A percentile compares a stretch with the other conserved stretches of the same genome.
Conservation (phyloP, 2,797 vertebrate species). For the Labroides dimidiatus region DNA sequence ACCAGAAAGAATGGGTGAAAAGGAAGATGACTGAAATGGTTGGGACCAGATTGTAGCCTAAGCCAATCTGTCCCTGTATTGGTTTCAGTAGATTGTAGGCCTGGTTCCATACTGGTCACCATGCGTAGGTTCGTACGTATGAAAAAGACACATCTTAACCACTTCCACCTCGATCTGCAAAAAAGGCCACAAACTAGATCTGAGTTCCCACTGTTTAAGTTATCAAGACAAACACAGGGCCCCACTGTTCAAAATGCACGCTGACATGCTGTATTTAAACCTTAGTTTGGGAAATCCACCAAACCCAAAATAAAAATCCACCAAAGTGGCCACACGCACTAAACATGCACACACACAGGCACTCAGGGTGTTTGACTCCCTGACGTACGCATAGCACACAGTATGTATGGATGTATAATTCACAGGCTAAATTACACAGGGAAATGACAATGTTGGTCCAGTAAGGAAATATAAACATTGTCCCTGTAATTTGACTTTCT, state of each 20-base stretch:
- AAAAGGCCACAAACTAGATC: conserved; percentile 53
- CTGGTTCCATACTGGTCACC: conserved; percentile 68
- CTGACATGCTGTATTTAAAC: conserved; percentile 60
- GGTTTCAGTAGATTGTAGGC: conserved; percentile 76
- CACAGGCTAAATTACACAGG: conserved; percentile 73
- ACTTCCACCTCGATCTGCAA: conserved; percentile 59
- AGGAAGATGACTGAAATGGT: conserved; percentile 50
- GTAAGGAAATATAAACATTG: conserved; percentile 67
- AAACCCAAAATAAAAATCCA: conserved; percentile 57
- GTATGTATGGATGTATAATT: conserved; percentile 58
- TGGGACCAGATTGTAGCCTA: conserved; percentile 52
- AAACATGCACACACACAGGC: conserved; percentile 50
- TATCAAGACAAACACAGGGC: conserved; percentile 58
- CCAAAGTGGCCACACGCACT: conserved; percentile 51
- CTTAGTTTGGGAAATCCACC: conserved; percentile 51
- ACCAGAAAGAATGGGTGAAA: conserved; percentile 40
- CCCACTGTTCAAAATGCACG: conserved; percentile 43
- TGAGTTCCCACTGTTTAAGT: conserved; percentile 63
- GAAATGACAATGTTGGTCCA: conserved; percentile 68
- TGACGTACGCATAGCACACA: conserved; percentile 40
- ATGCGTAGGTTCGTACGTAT: conserved; percentile 56
- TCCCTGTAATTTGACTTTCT: conserved; percentile 75
- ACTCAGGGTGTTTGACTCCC: conserved; percentile 42
- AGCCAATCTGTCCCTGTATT: conserved; percentile 54
- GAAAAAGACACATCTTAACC: conserved; percentile 65